Evolutionary conservation across 2,113 vertebrate genomes (phyloP).

Genomic region (Bambusicola thoracicus): DNA sequence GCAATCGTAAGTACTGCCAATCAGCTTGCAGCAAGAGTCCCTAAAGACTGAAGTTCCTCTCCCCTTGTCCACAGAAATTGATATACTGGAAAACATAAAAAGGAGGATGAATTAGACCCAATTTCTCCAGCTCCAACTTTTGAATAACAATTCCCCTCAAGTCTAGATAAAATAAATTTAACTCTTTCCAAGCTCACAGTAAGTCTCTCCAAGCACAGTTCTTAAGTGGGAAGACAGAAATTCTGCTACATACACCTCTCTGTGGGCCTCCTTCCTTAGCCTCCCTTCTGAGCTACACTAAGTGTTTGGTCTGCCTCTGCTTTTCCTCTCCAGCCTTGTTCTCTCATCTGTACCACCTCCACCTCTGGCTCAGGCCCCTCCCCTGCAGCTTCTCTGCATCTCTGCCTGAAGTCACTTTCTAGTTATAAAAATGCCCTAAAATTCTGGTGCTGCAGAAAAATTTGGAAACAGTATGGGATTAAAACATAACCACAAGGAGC

Average conservation of each 20-base stretch:
- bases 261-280: background rate
- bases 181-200: slow-evolving; percentile 8
- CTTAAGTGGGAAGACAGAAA: background rate
- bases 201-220: background rate
- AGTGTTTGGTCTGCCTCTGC: background rate
- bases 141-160: slow-evolving; percentile 26
- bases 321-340: background rate
- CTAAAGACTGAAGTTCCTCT: slow-evolving; percentile 14
- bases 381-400: background rate
- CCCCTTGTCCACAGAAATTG: background rate
- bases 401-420: background rate
- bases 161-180: slow-evolving; percentile 32
- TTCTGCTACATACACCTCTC: background rate
- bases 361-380: background rate
- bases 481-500: background rate
- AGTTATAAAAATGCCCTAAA: slow-evolving; percentile 13
- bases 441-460: background rate
- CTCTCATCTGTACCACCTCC: background rate
- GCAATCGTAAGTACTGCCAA: slow-evolving; percentile 8
- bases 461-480: background rate
- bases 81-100: slow-evolving; percentile 29
- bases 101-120: background rate
- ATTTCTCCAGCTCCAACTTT: background rate
- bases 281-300: background rate
- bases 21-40: background rate